Base-by-base conservation (phyloP, 2,797 vertebrate genomes). In the Peromyscus nudipes region DNA sequence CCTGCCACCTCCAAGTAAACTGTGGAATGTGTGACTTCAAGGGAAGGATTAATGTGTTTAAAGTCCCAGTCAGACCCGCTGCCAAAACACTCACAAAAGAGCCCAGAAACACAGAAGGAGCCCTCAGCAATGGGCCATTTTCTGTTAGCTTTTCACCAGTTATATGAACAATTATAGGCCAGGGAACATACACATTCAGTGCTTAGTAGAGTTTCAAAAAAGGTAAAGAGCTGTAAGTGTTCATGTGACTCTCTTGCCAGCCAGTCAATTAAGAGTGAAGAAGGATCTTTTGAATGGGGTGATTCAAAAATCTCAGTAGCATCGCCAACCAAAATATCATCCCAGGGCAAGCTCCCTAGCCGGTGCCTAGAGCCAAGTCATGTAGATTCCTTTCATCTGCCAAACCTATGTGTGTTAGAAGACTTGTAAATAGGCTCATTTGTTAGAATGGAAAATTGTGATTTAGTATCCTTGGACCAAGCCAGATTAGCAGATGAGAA, bases 361-460 rank as follows among this genome's bases (percentile, higher is more conserved):
- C 13, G 14, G 76, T 84, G 43, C 69, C 91, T 57, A 46, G n/a
- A 94, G 94, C 95, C 96, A 95, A 96, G 87, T 88, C 89, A 89
- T 85, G 67, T 62, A 80, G 89, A 94, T 77, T 37, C 10, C 2
- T 95, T 93, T 87, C 86, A 71, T 93, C 91, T 67, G 94, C 91
- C 92, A 93, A 76, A 94, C 65, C 73, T 57, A 88, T 43, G 67
- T 81, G 81, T 94, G 71, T 97, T 92, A 95, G 97, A 96, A 93
- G 87, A 90, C 91, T 96, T 96, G 96, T 94, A 97, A 97, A 97
- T 97, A 93, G 91, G 88, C 83, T 98, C 92, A 94, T 97, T 98
- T 97, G 94, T 97, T 97, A 96, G 97, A 95, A 97, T 97, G 92
- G 97, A 96, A 97, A 98, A 97, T 91, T 94, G 93, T 97, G 96